phyloP scores from a whole-genome alignment of 35 echinoderm and acorn worm species.

The Strongylocentrotus purpuratus region DNA sequence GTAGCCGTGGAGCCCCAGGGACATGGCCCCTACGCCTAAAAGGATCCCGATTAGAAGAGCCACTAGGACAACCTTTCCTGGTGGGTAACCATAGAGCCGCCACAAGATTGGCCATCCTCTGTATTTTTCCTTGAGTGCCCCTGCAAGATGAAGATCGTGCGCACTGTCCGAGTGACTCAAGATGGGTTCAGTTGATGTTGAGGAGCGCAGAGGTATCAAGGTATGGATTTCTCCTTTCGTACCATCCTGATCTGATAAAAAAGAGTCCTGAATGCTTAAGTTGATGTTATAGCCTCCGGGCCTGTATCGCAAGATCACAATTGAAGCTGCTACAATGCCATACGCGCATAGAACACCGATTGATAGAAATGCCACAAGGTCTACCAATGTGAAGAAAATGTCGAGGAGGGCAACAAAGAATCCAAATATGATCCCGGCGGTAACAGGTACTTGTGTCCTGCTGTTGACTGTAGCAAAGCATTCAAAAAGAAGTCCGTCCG shows the following conservation, averaged over 20 bases:
- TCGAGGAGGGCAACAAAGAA: constrained; percentile 39
- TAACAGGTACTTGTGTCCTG: constrained; percentile 59
- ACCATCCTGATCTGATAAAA: neutral
- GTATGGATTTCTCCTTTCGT: neutral
- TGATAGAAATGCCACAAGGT: constrained; percentile 61
- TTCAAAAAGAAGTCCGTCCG: constrained; percentile 66
- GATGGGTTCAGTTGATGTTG: neutral
- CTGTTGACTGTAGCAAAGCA: constrained; percentile 36
- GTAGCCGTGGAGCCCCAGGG: neutral
- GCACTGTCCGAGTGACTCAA: neutral
- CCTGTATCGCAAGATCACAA: constrained; percentile 59
- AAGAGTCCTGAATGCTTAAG: neutral
- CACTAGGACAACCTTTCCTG: constrained; percentile 38
- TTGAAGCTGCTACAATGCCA: constrained; percentile 51
- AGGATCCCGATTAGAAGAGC: neutral
- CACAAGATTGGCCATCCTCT: neutral
- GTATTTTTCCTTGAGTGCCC: neutral
- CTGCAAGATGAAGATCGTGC: neutral
- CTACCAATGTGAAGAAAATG: constrained; percentile 53
- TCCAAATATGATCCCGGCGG: constrained; percentile 56
- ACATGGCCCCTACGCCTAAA: neutral
- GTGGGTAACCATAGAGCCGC: constrained; percentile 13
- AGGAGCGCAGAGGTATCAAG: neutral
- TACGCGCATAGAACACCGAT: constrained; percentile 65
- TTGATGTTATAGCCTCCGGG: constrained; percentile 35